Percentiles rank a stretch among this genome's conserved stretches.
These are phyloP conservation scores for Copidosoma aretas DNA, from an alignment of 2,888 invertebrate species.

Conservation along the genomic window DNA sequence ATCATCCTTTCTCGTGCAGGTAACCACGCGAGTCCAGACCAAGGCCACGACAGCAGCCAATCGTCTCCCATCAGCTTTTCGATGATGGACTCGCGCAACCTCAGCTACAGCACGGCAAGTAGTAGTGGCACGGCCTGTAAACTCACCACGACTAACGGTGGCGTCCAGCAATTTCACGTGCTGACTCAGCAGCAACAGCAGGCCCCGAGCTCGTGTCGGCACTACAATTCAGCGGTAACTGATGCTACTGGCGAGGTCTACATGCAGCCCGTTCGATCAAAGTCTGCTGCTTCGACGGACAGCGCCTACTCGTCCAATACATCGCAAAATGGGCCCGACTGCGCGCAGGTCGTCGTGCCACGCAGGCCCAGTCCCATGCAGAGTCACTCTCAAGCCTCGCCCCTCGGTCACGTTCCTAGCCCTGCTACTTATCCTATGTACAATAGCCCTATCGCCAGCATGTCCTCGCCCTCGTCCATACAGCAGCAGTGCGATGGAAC, in stretches of 20 bases:
- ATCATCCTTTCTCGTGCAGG: constrained; percentile 10
- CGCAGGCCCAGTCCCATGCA: constrained; percentile 74
- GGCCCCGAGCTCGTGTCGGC: constrained; percentile 64
- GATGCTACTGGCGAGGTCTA: constrained; percentile 64
- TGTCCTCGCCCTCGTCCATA: constrained; percentile 72
- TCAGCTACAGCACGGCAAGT: constrained; percentile 66
- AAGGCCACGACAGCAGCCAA: constrained; percentile 67
- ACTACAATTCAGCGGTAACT: constrained; percentile 69
- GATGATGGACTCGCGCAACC: constrained; percentile 73
- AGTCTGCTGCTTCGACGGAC: constrained; percentile 70
- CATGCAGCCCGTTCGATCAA: constrained; percentile 64
- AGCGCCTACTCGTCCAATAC: constrained; percentile 69
- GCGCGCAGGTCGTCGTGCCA: constrained; percentile 67
- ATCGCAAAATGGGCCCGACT: constrained; percentile 73
- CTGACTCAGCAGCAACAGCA: constrained; percentile 53
- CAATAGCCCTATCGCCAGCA: constrained; percentile 78
- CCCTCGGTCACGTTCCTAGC: constrained; percentile 76
- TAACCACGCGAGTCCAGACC: constrained; percentile 24
- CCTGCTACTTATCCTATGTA: constrained; percentile 85
- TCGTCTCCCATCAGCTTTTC: constrained; percentile 80
- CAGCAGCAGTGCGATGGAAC: constrained; percentile 66
- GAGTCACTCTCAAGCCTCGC: constrained; percentile 76
- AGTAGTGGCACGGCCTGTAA: constrained; percentile 23
- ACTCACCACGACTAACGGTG: constrained; percentile 47
- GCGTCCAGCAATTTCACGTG: constrained; percentile 48